Conservation (phyloP, 2,113 vertebrate genomes). For the Phaethon lepturus region DNA sequence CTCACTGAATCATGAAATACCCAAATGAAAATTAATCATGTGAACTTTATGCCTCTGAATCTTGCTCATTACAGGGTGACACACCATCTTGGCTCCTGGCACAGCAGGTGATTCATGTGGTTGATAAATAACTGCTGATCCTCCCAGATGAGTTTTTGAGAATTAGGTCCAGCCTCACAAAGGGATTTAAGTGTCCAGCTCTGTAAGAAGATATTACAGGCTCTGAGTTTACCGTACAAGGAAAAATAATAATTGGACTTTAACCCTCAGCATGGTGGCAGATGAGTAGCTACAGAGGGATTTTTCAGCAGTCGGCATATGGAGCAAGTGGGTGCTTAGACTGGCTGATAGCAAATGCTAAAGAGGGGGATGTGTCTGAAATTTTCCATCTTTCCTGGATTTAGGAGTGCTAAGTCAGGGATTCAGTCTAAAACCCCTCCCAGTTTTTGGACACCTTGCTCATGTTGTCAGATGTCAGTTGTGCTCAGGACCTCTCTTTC, state of each 20-base stretch:
- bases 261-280: not conserved
- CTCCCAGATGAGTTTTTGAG: not conserved
- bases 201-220: not conserved
- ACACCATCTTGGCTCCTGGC: not conserved
- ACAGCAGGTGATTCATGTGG: not conserved
- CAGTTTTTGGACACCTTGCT: not conserved
- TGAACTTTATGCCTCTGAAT: not conserved
- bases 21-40: not conserved
- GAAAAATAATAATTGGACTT: not conserved
- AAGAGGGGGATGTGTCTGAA: not conserved
- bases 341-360: not conserved
- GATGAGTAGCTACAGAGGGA: not conserved
- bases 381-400: not conserved
- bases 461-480: rapidly evolving
- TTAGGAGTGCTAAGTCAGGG: rapidly evolving
- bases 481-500: not conserved
- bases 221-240: not conserved
- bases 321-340: not conserved
- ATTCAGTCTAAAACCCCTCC: not conserved
- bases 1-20: not conserved
- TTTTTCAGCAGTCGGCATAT: not conserved
- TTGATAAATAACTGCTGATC: not conserved
- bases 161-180: not conserved
- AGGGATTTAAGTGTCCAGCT: not conserved
- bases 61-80: not conserved